These are phyloP conservation scores for Callipepla squamata DNA, from an alignment of 2,113 vertebrate genomes.

Conservation along the genomic window DNA sequence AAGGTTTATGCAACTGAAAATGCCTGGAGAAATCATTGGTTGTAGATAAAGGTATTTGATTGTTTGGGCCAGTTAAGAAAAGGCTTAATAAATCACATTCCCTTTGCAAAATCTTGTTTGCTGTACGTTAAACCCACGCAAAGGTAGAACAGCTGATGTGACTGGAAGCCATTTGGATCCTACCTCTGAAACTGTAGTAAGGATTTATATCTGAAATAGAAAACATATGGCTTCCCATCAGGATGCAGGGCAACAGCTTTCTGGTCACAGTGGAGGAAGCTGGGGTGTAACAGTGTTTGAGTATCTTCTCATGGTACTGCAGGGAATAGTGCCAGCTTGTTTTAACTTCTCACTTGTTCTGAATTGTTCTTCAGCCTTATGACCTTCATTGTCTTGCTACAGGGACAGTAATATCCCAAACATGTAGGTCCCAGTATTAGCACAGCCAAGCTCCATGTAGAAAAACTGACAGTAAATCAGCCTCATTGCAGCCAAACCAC, in stretches of 20 bases:
- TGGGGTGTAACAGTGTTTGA: background rate
- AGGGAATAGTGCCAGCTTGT: background rate
- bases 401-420: background rate
- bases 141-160: slow-evolving; percentile 12
- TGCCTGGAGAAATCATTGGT: background rate
- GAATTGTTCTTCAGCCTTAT: background rate
- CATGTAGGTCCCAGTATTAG: background rate
- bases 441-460: background rate
- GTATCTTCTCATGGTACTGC: background rate
- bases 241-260: fast-evolving
- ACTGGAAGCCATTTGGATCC: slow-evolving; percentile 24
- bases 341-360: background rate
- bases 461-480: slow-evolving; percentile 30
- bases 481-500: slow-evolving; percentile 55
- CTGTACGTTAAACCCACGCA: background rate
- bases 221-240: background rate
- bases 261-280: background rate
- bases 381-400: background rate
- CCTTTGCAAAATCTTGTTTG: background rate
- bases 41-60: background rate
- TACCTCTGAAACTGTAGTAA: background rate
- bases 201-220: slow-evolving; percentile 5
- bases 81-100: background rate
- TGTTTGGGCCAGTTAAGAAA: background rate
- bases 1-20: background rate